These are phyloP conservation scores for Oeneis ivallda DNA, from an alignment of 2,888 invertebrate genomes.

Conservation along the genomic window DNA sequence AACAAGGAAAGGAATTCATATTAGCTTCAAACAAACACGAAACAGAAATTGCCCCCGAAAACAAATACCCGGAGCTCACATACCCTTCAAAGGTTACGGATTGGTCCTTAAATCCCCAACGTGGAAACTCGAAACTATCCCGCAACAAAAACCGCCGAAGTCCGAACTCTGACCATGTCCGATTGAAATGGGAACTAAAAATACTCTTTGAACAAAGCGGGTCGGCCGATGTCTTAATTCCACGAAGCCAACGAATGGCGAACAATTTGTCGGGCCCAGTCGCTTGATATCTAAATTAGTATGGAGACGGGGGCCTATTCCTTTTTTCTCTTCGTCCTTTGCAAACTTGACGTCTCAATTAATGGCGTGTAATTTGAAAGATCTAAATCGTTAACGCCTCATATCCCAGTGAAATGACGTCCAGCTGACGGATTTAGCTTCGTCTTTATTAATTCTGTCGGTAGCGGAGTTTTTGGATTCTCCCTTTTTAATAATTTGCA, in stretches of 20 bases:
- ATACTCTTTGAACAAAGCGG: constrained; percentile 45
- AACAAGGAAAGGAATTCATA: constrained; percentile 24
- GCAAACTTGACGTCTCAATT: constrained; percentile 74
- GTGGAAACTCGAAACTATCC: constrained; percentile 54
- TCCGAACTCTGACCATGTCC: constrained; percentile 48
- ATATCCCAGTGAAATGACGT: constrained; percentile 48
- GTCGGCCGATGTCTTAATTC: constrained; percentile 59
- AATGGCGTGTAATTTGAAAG: constrained; percentile 74
- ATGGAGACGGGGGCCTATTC: constrained; percentile 64
- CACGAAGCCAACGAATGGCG: constrained; percentile 66
- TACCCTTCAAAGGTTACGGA: constrained; percentile 43
- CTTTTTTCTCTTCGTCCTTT: constrained; percentile 54
- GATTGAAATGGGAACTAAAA: constrained; percentile 51
- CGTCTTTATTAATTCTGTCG: constrained; percentile 39
- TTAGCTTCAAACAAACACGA: constrained; percentile 20
- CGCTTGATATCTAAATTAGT: constrained; percentile 78
- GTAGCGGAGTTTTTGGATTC: constrained; percentile 29
- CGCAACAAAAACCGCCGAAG: constrained; percentile 59
- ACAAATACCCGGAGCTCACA: constrained; percentile 37
- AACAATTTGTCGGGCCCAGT: constrained; percentile 75
- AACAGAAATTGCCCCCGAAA: constrained; percentile 25
- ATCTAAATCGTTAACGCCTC: constrained; percentile 66
- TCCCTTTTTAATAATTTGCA: constrained; percentile 29
- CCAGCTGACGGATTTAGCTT: constrained; percentile 42
- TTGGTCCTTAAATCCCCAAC: constrained; percentile 44